Conservation (phyloP, 2,888 invertebrate genomes). For the Malachius bipustulatus region DNA sequence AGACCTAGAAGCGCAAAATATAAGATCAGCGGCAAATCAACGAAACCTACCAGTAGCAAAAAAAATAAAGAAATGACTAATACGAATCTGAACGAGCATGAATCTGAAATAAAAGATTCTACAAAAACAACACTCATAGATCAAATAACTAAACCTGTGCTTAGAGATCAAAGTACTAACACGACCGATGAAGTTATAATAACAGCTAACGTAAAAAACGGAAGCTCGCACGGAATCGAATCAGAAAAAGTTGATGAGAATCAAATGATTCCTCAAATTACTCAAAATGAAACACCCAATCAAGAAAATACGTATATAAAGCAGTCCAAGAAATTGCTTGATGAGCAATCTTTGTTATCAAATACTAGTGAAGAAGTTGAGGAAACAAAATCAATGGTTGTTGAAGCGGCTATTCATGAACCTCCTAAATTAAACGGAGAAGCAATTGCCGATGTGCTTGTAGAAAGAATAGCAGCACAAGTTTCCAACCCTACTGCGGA, state of each 20-base stretch:
- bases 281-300: not conserved
- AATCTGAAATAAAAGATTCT: slow-evolving; percentile 11
- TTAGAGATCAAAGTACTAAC: slow-evolving; percentile 22
- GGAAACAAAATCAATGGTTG: slow-evolving; percentile 27
- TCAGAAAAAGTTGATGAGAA: no score
- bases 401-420: slow-evolving; percentile 35
- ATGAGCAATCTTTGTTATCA: slow-evolving; percentile 27
- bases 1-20: slow-evolving; percentile 29
- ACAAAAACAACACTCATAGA: slow-evolving; percentile 7
- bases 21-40: slow-evolving; percentile 19
- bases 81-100: slow-evolving; percentile 7
- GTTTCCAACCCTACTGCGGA: slow-evolving; percentile 4
- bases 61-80: slow-evolving; percentile 12
- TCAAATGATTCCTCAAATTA: no score
- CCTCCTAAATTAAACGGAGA: slow-evolving; percentile 25
- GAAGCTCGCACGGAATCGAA: not conserved
- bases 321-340: slow-evolving; percentile 14
- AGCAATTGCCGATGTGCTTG: slow-evolving; percentile 22
- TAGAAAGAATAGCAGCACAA: slow-evolving; percentile 9
- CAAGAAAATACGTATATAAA: not conserved
- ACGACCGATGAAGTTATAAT: slow-evolving; percentile 22
- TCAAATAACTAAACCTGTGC: slow-evolving; percentile 8
- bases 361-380: slow-evolving; percentile 33
- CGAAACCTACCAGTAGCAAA: slow-evolving; percentile 13
- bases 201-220: slow-evolving; percentile 2